These are phyloP conservation scores for Notarius lentiginosus DNA, from an alignment of 2,113 vertebrate species.

Conservation along the genomic window DNA sequence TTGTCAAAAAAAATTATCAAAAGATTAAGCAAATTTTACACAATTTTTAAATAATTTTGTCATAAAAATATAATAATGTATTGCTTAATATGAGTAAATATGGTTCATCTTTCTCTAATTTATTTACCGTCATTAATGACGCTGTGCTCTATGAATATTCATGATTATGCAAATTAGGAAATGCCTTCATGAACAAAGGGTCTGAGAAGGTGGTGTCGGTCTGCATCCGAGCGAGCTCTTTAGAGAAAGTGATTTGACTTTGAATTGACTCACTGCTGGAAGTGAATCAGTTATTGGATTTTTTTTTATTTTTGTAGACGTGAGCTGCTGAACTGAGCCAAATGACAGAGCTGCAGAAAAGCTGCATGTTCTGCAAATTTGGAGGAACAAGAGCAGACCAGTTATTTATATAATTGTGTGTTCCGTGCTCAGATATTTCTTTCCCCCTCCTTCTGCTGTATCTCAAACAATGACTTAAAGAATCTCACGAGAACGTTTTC, in stretches of 20 bases:
- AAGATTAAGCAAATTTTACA: background rate
- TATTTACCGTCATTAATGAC: background rate
- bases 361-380: background rate
- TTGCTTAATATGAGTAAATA: background rate
- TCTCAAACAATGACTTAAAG: background rate
- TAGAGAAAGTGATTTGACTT: background rate
- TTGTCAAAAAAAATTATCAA: background rate
- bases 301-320: background rate
- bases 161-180: background rate
- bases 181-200: background rate
- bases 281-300: background rate
- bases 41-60: background rate
- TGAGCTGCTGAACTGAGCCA: background rate
- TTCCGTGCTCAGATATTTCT: background rate
- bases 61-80: background rate
- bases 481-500: background rate
- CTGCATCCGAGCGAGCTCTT: background rate
- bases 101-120: background rate
- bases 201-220: too few species aligned
- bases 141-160: background rate
- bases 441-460: background rate
- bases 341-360: background rate
- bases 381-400: too few species aligned
- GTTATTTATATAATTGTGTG: too few species aligned
- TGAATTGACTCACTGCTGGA: background rate